A percentile compares a stretch with the other conserved stretches of the same genome.
Evolutionary conservation across 2,113 vertebrate genomes (phyloP).

Genomic region (Leptosomus discolor): DNA sequence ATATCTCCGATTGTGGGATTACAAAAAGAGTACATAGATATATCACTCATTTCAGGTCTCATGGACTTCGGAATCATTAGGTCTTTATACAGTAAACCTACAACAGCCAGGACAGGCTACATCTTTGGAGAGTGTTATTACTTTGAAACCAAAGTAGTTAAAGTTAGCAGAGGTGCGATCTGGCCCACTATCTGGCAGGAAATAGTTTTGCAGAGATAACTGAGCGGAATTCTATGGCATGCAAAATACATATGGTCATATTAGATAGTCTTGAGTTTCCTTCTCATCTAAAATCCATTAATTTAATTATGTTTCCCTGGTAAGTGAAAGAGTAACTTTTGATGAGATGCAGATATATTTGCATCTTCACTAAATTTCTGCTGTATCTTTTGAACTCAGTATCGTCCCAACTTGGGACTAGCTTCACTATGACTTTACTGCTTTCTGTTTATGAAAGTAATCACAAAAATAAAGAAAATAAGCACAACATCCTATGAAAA

Average conservation of each 20-base stretch:
- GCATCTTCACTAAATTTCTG: background rate
- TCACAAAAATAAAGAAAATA: background rate
- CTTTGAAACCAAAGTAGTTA: background rate
- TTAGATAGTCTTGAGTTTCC: background rate
- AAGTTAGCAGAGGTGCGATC: background rate
- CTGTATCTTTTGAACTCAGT: background rate
- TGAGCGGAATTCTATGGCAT: background rate
- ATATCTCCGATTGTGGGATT: conserved; percentile 13
- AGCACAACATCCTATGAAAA: background rate
- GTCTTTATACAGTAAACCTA: background rate
- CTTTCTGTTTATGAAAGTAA: background rate
- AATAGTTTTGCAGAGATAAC: conserved; percentile 46
- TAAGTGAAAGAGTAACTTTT: background rate
- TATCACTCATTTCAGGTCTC: conserved; percentile 33
- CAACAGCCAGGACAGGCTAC: background rate
- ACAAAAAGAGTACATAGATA: conserved; percentile 1
- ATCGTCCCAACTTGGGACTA: background rate
- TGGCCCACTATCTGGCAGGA: conserved; percentile 7
- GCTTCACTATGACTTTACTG: background rate
- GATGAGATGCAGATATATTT: conserved; percentile 1
- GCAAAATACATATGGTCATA: background rate
- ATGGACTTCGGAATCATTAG: conserved; percentile 5
- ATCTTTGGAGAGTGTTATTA: background rate
- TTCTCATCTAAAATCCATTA: conserved; percentile 29
- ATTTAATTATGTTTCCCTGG: background rate